A percentile compares a stretch with the other conserved stretches of the same genome.
phyloP scores from a whole-genome alignment of 64 coral and sea anemone species.

The Cladopsammia gracilis region DNA sequence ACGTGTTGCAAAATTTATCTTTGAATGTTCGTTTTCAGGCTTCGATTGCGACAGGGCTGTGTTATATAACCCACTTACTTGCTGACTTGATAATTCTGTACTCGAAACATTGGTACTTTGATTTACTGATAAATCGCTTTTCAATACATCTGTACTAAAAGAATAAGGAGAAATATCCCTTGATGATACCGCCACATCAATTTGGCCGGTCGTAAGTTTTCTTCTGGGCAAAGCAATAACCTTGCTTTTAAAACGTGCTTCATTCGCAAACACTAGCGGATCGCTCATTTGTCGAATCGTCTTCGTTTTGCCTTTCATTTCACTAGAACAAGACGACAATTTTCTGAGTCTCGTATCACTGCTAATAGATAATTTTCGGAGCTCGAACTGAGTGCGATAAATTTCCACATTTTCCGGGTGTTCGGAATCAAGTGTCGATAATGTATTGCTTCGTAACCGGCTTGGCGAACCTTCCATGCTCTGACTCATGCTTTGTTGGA shows the following conservation, averaged over 20 bases:
- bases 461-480: neutral
- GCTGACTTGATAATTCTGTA: neutral
- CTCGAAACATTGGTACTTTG: neutral
- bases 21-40: neutral
- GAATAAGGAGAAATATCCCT: neutral
- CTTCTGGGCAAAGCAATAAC: neutral
- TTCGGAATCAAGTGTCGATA: neutral
- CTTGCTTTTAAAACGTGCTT: neutral
- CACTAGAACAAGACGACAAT: neutral
- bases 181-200: neutral
- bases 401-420: neutral
- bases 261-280: neutral
- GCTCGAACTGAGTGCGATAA: neutral
- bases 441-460: too few species aligned
- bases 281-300: neutral
- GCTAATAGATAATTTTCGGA: neutral
- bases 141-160: neutral
- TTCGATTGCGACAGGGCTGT: neutral
- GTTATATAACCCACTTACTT: too few species aligned
- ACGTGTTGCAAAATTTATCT: neutral
- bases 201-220: neutral
- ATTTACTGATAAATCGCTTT: neutral
- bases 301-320: neutral
- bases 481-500: neutral
- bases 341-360: slow-evolving; percentile 4